Base-by-base conservation (phyloP, 92 coral and sea anemone species). In the Paragorgia papillata region DNA sequence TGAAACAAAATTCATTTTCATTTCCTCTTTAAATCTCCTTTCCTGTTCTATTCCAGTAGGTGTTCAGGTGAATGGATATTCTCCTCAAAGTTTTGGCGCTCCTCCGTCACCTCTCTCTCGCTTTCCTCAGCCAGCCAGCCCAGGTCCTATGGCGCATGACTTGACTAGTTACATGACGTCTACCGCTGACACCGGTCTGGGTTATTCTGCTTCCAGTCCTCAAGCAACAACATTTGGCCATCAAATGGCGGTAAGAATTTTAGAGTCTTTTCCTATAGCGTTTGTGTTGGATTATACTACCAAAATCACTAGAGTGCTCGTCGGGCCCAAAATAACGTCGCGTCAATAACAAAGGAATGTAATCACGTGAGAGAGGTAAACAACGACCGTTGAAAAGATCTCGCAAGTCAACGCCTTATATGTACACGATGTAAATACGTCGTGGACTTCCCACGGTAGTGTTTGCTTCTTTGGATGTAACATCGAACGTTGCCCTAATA, bases 91-190 rank as follows among this genome's bases (percentile, higher is more conserved):
- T 68, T 94, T 92, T 80, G 98, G 97, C 9, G 94, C 90, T 34
- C 98, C 98, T 15, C 91, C 95, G 62, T 94, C 98, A 9, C 98
- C 98, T 6, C 92, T 94, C 3, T 91, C 97, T 20, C 84, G 97
- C 24, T 94, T 94, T 79, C 89, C 95, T 58, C 76, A 79, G 28
- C 74, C 98, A 24, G 81, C 93, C 49, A 94, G 98, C 48, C 98
- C 98, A 18, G 98, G 98, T 39, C 98, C 98, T 40, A 92, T 91
- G 33, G 96, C 85, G 27, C 82, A 84, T 28, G 91, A 89, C 62
- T 90, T 91, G 26, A 77, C 89, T 8, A 85, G 85, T 39, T 90
- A 90, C 76, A 90, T 90, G 54, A 69, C 94, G 51, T 90, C 92
- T 41, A 79, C 98, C 30, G 89, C 92, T 19, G 95, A 88, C 57